A percentile compares a stretch with the other conserved stretches of the same genome.
phyloP scores from a whole-genome alignment of 2,113 vertebrate species.

The Tiliqua scincoides region DNA sequence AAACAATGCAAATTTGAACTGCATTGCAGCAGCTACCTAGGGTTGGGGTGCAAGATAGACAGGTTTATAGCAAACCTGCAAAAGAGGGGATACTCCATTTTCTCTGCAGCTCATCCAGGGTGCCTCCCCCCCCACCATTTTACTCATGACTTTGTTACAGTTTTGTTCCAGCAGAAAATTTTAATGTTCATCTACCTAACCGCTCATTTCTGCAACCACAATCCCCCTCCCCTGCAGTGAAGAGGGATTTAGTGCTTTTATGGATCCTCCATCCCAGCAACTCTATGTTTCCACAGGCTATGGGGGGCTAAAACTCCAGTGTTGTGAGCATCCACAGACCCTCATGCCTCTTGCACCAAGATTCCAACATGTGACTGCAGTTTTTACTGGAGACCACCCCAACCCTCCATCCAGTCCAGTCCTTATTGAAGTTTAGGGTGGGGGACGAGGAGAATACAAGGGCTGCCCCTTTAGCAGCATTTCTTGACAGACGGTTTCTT shows the following conservation, averaged over 20 bases:
- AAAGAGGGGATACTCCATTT: not conserved
- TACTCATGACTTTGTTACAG: not conserved
- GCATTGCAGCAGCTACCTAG: not conserved
- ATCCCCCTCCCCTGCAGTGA: not conserved
- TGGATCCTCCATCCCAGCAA: not conserved
- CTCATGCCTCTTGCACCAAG: not conserved
- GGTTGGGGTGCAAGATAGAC: not conserved
- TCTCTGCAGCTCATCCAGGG: not conserved
- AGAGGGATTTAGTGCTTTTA: not conserved
- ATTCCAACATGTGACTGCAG: not conserved
- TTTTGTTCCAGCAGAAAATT: conserved; percentile 4
- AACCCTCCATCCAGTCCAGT: not conserved
- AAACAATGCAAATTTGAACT: not conserved
- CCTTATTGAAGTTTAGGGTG: too few relatives aligned
- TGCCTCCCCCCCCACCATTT: not conserved
- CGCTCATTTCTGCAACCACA: not conserved
- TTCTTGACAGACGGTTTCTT: conserved; percentile 78
- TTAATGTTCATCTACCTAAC: not conserved
- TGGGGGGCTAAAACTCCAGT: not conserved
- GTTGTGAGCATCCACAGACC: not conserved
- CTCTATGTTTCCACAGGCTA: not conserved
- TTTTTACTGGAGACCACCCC: not conserved
- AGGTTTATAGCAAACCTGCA: not conserved
- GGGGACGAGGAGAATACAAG: not conserved
- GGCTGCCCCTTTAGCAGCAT: conserved; percentile 76